phyloP scores from a whole-genome alignment of 1,140 invertebrate species.

The Homalodisca vitripennis region DNA sequence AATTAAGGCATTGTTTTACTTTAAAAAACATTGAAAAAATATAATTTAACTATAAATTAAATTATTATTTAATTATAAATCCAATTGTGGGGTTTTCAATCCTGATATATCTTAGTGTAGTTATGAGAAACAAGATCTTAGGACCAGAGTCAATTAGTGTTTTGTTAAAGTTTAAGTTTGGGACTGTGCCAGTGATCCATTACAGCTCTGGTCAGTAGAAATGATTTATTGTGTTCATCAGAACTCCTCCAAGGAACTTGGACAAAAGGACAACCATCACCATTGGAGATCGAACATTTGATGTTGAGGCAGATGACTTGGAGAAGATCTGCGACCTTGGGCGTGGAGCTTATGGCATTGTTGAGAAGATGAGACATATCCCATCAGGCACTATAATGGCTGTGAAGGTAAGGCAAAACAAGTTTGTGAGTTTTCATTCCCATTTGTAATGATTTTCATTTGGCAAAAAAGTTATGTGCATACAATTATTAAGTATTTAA shows the following conservation, averaged over 20 bases:
- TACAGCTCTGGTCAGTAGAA: not conserved
- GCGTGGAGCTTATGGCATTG: constrained; percentile 93
- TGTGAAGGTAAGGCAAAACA: constrained; percentile 90
- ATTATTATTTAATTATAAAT: not conserved
- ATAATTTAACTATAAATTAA: not conserved
- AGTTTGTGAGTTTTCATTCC: too few relatives aligned
- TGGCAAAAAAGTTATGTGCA: too few relatives aligned
- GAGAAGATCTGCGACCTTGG: constrained; percentile 87
- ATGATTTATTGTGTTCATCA: not conserved
- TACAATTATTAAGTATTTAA: too few relatives aligned
- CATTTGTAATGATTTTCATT: too few relatives aligned
- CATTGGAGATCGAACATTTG: constrained; percentile 80
- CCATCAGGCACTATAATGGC: constrained; percentile 89
- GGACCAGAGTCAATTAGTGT: not conserved
- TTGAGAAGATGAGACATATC: constrained; percentile 93
- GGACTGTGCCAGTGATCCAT: not conserved
- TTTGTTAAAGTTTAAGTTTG: not conserved
- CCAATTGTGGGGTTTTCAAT: not conserved
- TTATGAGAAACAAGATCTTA: not conserved
- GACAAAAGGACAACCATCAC: constrained; percentile 85
- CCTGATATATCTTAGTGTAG: not conserved
- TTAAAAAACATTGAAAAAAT: too few relatives aligned
- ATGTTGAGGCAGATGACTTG: constrained; percentile 88
- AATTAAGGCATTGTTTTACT: too few relatives aligned
- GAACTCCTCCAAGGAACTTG: constrained; percentile 65